These are phyloP conservation scores for Mus caroli DNA, from an alignment of 2,797 vertebrate genomes.

Conservation along the genomic window DNA sequence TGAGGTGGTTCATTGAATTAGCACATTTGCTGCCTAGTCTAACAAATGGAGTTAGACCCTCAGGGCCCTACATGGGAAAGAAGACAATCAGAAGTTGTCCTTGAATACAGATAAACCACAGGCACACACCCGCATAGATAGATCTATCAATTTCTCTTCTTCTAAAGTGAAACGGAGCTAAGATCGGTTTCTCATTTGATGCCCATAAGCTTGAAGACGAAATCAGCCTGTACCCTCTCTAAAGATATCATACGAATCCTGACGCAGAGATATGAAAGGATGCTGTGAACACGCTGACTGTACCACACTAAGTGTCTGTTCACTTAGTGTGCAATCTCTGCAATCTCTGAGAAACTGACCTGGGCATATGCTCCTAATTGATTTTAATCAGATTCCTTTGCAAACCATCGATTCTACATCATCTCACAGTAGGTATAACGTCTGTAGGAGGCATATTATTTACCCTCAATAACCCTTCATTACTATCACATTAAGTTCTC, in stretches of 20 bases:
- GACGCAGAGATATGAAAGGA: not conserved
- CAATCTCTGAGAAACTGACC: constrained; percentile 42
- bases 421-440: constrained; percentile 49
- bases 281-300: not conserved
- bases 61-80: not conserved
- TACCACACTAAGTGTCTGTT: not conserved
- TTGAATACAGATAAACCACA: not conserved
- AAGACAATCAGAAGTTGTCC: not conserved
- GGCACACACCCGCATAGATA: not conserved
- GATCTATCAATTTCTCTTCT: not conserved
- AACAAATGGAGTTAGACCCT: not conserved
- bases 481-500: constrained; percentile 41
- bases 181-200: not conserved
- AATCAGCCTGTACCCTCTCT: not conserved
- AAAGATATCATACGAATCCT: not conserved
- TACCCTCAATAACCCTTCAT: constrained; percentile 42
- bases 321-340: too few species aligned
- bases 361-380: constrained; percentile 51
- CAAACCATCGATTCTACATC: constrained; percentile 70
- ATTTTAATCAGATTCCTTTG: constrained; percentile 63
- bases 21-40: not conserved
- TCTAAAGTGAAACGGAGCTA: not conserved
- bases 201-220: not conserved
- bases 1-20: not conserved
- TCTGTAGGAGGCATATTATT: constrained; percentile 64